Base-by-base conservation (phyloP, 2,888 invertebrate genomes). In the Apodemia hepburni region DNA sequence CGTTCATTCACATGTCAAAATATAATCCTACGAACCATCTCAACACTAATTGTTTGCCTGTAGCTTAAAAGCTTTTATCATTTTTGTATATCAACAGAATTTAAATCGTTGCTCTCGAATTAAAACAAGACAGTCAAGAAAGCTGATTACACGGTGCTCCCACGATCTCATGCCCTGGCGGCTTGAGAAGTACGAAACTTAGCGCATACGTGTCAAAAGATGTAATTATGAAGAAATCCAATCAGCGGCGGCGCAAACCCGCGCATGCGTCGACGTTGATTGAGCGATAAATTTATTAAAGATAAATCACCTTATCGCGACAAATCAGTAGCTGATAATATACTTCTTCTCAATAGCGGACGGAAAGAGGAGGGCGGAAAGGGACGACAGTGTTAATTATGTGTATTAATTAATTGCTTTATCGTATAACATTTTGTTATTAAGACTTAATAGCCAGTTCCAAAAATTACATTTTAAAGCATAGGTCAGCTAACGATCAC, bases 221-320 rank as follows among this genome's bases (percentile, higher is more conserved):
- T 87, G 88, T 91, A 91, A 91, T 91, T 91, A 90, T 87, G 87
- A 89, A 87, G 87, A 87, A 90, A 91, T 86, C 87, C 90, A 91
- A 91, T 91, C 90, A 91, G 81, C 83, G 79, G 77, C 74, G 65
- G 68, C 68, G 70, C 71, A 67, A 66, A 68, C 69, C 71, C 68
- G 69, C 77, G 79, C 79, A 70, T 70, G 69, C 70, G 72, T 68
- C 73, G 81, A 79, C 78, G 76, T 79, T 81, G 80, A 79, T 82
- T 80, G 81, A 82, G 78, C 85, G 90, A 89, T 90, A 87, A 87
- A 90, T 86, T 84, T 80, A 85, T 80, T 75, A 77, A 80, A 86
- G 84, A 88, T 89, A 86, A 88, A 89, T 89, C 84, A 84, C 80
- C 78, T 71, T 71, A 77, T 81, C 80, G 84, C 84, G 87, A 88